Conservation (phyloP, 92 coral and sea anemone species). For the Porites cylindrica region DNA sequence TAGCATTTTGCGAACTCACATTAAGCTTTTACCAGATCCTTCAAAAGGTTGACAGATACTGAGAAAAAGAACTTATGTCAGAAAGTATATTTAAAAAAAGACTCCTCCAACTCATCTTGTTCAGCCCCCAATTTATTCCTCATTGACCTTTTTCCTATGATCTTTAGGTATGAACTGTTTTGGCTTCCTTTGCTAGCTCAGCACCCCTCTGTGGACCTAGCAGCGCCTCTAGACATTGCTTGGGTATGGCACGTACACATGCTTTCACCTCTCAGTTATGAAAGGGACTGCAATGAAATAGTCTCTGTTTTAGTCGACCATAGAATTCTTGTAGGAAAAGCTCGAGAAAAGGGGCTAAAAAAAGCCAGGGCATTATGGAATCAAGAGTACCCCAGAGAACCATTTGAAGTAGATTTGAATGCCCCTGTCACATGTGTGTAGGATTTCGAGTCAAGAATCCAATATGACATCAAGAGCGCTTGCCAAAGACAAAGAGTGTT, state of each 20-base stretch:
- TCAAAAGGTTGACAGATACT: too few relatives aligned
- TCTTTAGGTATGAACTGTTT: slow-evolving; percentile 48
- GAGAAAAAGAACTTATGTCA: too few relatives aligned
- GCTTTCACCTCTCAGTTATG: slow-evolving; percentile 77
- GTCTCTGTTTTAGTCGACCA: slow-evolving; percentile 69
- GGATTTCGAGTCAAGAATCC: slow-evolving; percentile 30
- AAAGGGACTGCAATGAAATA: slow-evolving; percentile 68
- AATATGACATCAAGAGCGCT: slow-evolving; percentile 58
- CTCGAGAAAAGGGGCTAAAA: slow-evolving; percentile 43
- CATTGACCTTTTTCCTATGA: too few relatives aligned
- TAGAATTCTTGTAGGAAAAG: slow-evolving; percentile 44
- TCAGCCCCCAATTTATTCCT: too few relatives aligned
- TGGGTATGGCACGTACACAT: slow-evolving; percentile 84
- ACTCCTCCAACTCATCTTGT: too few relatives aligned
- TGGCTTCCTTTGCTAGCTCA: slow-evolving; percentile 66
- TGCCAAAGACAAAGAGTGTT: slow-evolving; percentile 56
- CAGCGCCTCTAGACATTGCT: slow-evolving; percentile 79
- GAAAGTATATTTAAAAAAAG: too few relatives aligned
- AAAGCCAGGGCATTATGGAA: slow-evolving; percentile 61
- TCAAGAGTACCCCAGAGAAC: slow-evolving; percentile 58
- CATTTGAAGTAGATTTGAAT: slow-evolving; percentile 64
- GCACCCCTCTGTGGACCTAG: slow-evolving; percentile 33
- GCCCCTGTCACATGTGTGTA: slow-evolving; percentile 37
- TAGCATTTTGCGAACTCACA: too few relatives aligned
- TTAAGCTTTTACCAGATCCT: too few relatives aligned